Conservation (phyloP, 2,113 vertebrate genomes). For the Alosa alosa region DNA sequence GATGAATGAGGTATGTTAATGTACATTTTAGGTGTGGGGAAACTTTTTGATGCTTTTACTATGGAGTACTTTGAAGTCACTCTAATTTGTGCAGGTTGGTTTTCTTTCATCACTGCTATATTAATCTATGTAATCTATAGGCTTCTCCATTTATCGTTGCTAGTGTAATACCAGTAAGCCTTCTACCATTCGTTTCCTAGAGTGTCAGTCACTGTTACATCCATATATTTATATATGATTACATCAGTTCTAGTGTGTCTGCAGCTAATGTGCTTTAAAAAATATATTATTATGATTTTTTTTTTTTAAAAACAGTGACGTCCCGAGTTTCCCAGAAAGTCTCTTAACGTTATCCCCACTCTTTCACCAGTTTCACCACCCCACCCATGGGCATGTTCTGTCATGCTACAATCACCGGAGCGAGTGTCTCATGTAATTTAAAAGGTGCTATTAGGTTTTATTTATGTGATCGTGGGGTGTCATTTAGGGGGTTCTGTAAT, state of each 20-base stretch:
- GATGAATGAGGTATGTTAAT: background rate
- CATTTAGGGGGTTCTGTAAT: slow-evolving; percentile 40
- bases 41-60: background rate
- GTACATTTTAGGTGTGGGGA: background rate
- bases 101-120: background rate
- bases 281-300: too few relatives aligned
- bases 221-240: too few relatives aligned
- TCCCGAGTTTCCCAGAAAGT: background rate
- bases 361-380: slow-evolving; percentile 31
- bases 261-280: too few relatives aligned
- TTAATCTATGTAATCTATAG: background rate
- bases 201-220: too few relatives aligned
- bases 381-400: slow-evolving; percentile 57
- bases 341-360: background rate
- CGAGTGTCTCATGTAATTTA: slow-evolving; percentile 49
- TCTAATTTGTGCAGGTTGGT: background rate
- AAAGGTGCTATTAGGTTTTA: slow-evolving; percentile 60
- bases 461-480: slow-evolving; percentile 57
- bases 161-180: background rate
- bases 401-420: slow-evolving; percentile 50
- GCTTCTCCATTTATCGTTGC: background rate
- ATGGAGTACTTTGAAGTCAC: background rate
- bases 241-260: background rate
- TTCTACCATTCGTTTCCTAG: background rate
- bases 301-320: background rate